Conservation (phyloP, 2,888 invertebrate genomes). For the Zele albiditarsus region DNA sequence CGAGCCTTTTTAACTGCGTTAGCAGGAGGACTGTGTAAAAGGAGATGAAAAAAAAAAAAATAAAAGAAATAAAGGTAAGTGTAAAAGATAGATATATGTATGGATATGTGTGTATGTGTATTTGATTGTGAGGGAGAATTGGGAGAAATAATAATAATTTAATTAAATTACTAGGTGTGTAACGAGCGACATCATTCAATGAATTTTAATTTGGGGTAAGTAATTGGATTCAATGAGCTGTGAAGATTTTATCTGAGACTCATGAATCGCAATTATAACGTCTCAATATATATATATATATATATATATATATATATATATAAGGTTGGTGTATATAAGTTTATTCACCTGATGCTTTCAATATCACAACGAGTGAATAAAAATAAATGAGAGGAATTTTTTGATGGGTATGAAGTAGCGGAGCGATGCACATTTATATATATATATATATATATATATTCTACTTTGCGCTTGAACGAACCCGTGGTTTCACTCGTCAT, state of each 20-base stretch:
- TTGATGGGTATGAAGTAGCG: background rate
- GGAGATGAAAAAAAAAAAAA: conserved; percentile 10
- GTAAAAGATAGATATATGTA: background rate
- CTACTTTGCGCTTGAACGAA: background rate
- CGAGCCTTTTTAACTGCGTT: conserved; percentile 18
- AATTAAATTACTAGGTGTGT: conserved; percentile 15
- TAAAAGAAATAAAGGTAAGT: background rate
- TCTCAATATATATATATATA: conserved; percentile 16
- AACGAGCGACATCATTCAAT: conserved; percentile 20
- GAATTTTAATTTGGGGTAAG: conserved; percentile 34
- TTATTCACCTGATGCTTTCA: background rate
- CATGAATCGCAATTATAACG: conserved; percentile 35
- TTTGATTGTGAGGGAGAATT: background rate
- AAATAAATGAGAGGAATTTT: background rate
- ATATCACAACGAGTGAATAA: background rate
- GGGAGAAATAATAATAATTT: conserved; percentile 18
- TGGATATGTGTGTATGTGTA: background rate
- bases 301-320: conserved; percentile 13
- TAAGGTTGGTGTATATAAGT: background rate
- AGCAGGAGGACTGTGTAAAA: background rate
- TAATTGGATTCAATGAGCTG: conserved; percentile 39
- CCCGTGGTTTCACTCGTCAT: background rate
- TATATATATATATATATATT: background rate
- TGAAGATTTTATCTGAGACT: conserved; percentile 34
- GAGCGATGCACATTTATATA: background rate